Conservation (phyloP, 2,888 invertebrate species). For the Celastrina argiolus region DNA sequence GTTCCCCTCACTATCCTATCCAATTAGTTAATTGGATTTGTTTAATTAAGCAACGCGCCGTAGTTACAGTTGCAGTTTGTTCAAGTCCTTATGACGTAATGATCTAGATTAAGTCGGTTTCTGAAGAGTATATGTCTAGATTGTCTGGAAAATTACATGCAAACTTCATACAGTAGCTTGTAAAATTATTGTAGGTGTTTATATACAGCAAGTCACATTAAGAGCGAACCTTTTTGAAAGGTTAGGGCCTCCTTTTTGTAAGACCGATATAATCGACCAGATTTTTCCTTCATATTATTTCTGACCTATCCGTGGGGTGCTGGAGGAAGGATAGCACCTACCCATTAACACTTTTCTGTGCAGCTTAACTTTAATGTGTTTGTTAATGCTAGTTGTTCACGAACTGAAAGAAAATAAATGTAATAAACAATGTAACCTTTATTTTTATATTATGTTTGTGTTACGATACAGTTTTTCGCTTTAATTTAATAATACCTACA, state of each 20-base stretch:
- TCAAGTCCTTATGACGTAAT: conserved; percentile 4
- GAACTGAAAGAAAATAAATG: too few relatives aligned
- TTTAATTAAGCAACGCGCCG: conserved; percentile 3
- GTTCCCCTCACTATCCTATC: not conserved
- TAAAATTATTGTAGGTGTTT: not conserved
- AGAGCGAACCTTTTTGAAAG: too few relatives aligned
- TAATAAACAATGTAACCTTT: not conserved
- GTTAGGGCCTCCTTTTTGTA: too few relatives aligned
- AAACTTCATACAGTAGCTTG: not conserved
- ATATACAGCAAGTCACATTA: not conserved
- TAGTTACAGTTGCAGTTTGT: not conserved
- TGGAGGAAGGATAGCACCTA: too few relatives aligned
- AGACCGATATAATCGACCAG: too few relatives aligned
- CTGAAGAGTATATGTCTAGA: not conserved
- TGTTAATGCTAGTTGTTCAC: not conserved
- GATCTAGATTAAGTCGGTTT: not conserved
- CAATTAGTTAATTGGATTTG: conserved; percentile 10
- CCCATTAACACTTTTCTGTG: too few relatives aligned
- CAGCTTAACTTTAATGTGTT: not conserved
- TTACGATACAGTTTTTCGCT: not conserved
- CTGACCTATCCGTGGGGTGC: too few relatives aligned
- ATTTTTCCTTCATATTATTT: too few relatives aligned
- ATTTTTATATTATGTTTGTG: not conserved
- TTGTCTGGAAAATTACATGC: not conserved
- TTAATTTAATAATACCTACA: too few relatives aligned